phyloP scores from a whole-genome alignment of 2,888 invertebrate genomes.

The Napeogenes inachia region DNA sequence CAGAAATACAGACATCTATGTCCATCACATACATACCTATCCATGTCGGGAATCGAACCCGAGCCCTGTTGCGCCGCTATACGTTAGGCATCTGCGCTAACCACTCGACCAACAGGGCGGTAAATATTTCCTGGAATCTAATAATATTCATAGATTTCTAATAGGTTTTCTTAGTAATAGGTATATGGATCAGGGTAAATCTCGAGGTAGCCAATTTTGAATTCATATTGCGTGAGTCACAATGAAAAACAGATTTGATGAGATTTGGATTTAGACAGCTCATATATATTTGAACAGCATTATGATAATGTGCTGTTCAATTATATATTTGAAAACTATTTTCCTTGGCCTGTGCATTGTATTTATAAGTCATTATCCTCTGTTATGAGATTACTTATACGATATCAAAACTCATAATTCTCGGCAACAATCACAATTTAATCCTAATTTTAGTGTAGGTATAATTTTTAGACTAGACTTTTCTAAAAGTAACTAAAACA shows the following conservation, averaged over 20 bases:
- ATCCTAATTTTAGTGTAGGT: too few species aligned
- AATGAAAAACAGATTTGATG: constrained; percentile 17
- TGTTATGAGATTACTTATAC: background rate
- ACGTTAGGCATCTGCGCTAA: too few species aligned
- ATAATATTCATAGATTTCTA: background rate
- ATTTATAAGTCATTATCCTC: constrained; percentile 14
- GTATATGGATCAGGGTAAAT: background rate
- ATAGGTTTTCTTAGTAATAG: background rate
- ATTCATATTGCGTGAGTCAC: constrained; percentile 25
- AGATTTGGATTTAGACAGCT: constrained; percentile 22
- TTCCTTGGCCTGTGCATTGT: constrained; percentile 27
- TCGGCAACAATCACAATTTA: too few species aligned
- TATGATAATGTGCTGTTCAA: constrained; percentile 8
- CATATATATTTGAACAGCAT: constrained; percentile 14
- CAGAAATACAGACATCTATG: too few species aligned
- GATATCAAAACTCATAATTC: too few species aligned
- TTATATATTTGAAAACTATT: constrained; percentile 24
- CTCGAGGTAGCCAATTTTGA: constrained; percentile 6
- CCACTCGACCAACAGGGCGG: too few species aligned
- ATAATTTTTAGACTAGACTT: too few species aligned
- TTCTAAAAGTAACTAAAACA: background rate
- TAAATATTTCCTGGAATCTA: too few species aligned
- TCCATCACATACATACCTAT: too few species aligned
- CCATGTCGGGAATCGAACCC: too few species aligned
- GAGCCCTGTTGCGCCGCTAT: too few species aligned